Percentiles rank a stretch among this genome's conserved stretches.
Evolutionary conservation across 2,113 vertebrate species (phyloP).

Genomic region (Micromys minutus): DNA sequence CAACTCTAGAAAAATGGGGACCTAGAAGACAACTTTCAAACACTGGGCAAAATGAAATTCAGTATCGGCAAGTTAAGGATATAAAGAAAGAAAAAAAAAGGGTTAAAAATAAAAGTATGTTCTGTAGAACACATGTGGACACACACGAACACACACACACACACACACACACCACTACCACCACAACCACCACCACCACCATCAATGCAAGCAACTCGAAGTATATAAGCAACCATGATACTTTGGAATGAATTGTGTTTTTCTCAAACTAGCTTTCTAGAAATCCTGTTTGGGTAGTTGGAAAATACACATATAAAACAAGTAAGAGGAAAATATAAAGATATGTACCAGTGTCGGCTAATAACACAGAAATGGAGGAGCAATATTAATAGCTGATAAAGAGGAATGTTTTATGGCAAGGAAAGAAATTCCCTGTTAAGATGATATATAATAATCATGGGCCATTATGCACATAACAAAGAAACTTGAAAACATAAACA

Average conservation of each 20-base stretch:
- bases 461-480: constrained; percentile 18
- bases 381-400: constrained; percentile 46
- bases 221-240: not conserved
- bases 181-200: not conserved
- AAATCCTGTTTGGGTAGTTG: not conserved
- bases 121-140: not conserved
- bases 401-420: not conserved
- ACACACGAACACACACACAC: not conserved
- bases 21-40: not conserved
- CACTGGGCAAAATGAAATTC: constrained; percentile 28
- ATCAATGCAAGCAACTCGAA: not conserved
- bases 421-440: constrained; percentile 42
- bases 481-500: constrained; percentile 47
- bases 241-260: constrained; percentile 5
- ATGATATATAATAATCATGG: constrained; percentile 43
- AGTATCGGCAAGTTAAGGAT: not conserved
- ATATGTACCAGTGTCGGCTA: not conserved
- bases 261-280: constrained; percentile 16
- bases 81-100: constrained; percentile 36
- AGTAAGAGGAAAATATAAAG: constrained; percentile 22
- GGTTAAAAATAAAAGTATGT: constrained; percentile 1
- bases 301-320: not conserved
- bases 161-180: not conserved
- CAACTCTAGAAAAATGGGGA: constrained; percentile 15
- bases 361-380: constrained; percentile 20